Base-by-base conservation (phyloP, 2,797 vertebrate genomes). In the Antrozous pallidus region DNA sequence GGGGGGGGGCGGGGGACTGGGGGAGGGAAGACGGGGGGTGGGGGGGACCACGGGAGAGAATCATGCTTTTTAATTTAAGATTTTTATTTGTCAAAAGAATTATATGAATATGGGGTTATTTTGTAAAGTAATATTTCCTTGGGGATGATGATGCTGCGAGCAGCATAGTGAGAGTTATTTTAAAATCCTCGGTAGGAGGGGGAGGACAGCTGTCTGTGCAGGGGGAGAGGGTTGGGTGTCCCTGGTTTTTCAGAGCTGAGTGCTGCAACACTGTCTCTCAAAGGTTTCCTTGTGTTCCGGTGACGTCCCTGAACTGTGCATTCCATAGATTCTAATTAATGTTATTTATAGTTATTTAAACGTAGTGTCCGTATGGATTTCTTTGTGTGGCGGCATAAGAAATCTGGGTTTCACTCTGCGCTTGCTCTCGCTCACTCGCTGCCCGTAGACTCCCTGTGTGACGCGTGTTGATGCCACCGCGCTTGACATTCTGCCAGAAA, bases 141-240 rank as follows among this genome's bases (percentile, higher is more conserved):
- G 98, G 98, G 98, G 98, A 97, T 97, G 98, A 97, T 97, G 97
- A 98, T 99, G 99, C 99, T 99, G 99, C 99, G 97, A 99, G 99
- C 99, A 99, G 99, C 99, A 99, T 98, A 96, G 97, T 96, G 96
- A 98, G 97, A 97, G 97, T 98, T 99, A 99, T 99, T 99, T 99
- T 8, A 99, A 99, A 98, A 98, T 97, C 98, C 98, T 98, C 97
- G 98, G 96, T 97, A 96, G n/a, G n/a, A 17, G 1, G 98, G 97
- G 98, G 98, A 98, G 98, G 97, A 98, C 97, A 97, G 97, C 97
- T 97, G 96, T 98, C 97, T 98, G 96, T 98, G 95, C 97, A 96
- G 97, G 97, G 96, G 98, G 97, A 97, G 83, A 65, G 97, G 96
- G 97, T 96, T 31, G 96, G 96, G 96, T 13, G 95, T 98, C 95